Percentiles rank a stretch among this genome's conserved stretches.
phyloP scores from a whole-genome alignment of 2,888 invertebrate genomes.

The Noctua pronuba region DNA sequence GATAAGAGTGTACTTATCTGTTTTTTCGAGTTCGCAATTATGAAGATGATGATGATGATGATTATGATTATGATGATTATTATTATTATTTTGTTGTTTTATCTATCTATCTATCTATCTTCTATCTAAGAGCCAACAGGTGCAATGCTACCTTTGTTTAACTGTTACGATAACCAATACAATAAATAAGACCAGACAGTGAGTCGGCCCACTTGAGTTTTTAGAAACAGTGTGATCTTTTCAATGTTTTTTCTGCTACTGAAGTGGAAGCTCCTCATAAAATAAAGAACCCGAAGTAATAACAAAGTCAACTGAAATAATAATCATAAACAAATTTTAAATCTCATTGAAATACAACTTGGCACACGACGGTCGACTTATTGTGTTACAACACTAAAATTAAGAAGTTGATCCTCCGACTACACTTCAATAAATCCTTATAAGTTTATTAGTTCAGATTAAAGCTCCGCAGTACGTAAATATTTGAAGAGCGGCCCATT shows the following conservation, averaged over 20 bases:
- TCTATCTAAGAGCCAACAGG: background rate
- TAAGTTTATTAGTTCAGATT: constrained; percentile 74
- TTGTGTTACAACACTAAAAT: constrained; percentile 53
- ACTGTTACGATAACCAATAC: background rate
- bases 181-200: background rate
- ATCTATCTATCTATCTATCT: too few species aligned
- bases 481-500: constrained; percentile 83
- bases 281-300: constrained; percentile 43
- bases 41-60: too few species aligned
- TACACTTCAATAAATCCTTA: constrained; percentile 69
- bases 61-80: too few species aligned
- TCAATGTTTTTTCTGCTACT: constrained; percentile 31
- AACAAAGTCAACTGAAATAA: constrained; percentile 55
- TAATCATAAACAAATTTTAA: constrained; percentile 59
- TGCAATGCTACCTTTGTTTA: background rate
- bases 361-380: constrained; percentile 36
- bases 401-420: constrained; percentile 55
- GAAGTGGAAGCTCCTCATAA: constrained; percentile 22
- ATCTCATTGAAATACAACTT: constrained; percentile 50
- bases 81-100: too few species aligned
- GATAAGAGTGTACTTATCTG: background rate
- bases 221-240: constrained; percentile 16
- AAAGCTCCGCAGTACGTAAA: constrained; percentile 79
- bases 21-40: background rate
- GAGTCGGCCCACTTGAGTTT: background rate